These are phyloP conservation scores for Athalia circularis DNA, from an alignment of 2,888 invertebrate genomes.

Conservation along the genomic window DNA sequence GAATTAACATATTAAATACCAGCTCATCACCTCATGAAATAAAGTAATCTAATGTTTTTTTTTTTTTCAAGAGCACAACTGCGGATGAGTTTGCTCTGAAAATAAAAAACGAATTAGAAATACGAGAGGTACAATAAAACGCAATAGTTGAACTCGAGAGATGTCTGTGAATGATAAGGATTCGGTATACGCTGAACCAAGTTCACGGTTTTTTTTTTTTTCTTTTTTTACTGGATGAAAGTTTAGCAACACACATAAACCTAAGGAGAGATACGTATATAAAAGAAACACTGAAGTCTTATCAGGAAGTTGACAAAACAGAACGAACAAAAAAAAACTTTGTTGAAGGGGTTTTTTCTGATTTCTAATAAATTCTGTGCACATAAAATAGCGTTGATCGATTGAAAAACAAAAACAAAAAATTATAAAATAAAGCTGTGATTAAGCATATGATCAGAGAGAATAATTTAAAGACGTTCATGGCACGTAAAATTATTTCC, in stretches of 20 bases:
- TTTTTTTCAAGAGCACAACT: not conserved
- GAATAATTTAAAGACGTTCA: too few species aligned
- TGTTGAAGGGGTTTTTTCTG: constrained; percentile 2
- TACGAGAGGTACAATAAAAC: not conserved
- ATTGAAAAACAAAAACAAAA: too few species aligned
- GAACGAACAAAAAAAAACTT: too few species aligned
- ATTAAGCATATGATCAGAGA: too few species aligned
- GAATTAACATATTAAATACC: too few species aligned
- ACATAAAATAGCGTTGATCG: too few species aligned
- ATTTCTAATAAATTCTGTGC: constrained; percentile 1
- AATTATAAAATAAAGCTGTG: too few species aligned
- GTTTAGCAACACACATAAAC: not conserved
- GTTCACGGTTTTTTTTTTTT: not conserved
- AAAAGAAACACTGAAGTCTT: not conserved
- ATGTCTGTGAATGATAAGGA: constrained; percentile 9
- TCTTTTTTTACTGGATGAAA: constrained; percentile 10
- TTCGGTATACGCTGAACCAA: constrained; percentile 1
- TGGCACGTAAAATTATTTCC: not conserved
- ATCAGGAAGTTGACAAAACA: not conserved
- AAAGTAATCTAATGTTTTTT: not conserved
- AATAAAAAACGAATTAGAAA: not conserved
- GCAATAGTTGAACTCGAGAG: constrained; percentile 6
- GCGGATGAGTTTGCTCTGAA: not conserved
- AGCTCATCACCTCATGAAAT: too few species aligned
- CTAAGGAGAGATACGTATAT: not conserved